A percentile compares a stretch with the other conserved stretches of the same genome.
Evolutionary conservation across 2,797 vertebrate species (phyloP).

Genomic region (Sarcophilus harrisii): DNA sequence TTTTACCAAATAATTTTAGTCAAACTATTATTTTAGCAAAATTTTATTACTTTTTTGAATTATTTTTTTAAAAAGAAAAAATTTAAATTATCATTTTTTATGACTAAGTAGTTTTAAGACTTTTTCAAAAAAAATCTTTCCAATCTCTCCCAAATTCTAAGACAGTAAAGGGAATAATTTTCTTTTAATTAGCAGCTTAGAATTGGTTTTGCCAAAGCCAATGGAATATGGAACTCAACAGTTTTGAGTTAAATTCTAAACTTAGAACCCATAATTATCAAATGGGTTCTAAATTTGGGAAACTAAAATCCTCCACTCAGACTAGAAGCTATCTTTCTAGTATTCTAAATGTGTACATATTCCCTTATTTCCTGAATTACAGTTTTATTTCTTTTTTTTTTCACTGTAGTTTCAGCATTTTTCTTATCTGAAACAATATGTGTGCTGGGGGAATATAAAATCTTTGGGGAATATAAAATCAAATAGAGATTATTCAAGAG

Average conservation of each 20-base stretch:
- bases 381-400: constrained; percentile 55
- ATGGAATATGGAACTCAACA: constrained; percentile 71
- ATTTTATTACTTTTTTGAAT: constrained; percentile 51
- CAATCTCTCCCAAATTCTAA: constrained; percentile 63
- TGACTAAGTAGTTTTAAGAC: constrained; percentile 44
- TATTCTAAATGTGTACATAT: constrained; percentile 53
- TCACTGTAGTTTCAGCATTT: constrained; percentile 60
- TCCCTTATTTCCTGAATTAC: constrained; percentile 59
- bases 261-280: constrained; percentile 79
- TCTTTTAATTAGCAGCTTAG: constrained; percentile 76
- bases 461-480: constrained; percentile 31
- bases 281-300: constrained; percentile 78
- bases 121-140: constrained; percentile 67
- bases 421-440: constrained; percentile 47
- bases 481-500: constrained; percentile 44
- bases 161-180: constrained; percentile 63
- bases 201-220: constrained; percentile 65
- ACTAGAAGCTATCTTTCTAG: constrained; percentile 66
- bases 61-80: constrained; percentile 68
- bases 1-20: constrained; percentile 41
- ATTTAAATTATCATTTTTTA: constrained; percentile 60
- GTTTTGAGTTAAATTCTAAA: constrained; percentile 80
- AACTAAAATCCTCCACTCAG: constrained; percentile 67
- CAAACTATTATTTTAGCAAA: too few relatives aligned
- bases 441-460: constrained; percentile 37